Evolutionary conservation across 2,113 vertebrate species (phyloP), one percentile per base, ranked within the genome.

Genomic region (Alectura lathami): DNA sequence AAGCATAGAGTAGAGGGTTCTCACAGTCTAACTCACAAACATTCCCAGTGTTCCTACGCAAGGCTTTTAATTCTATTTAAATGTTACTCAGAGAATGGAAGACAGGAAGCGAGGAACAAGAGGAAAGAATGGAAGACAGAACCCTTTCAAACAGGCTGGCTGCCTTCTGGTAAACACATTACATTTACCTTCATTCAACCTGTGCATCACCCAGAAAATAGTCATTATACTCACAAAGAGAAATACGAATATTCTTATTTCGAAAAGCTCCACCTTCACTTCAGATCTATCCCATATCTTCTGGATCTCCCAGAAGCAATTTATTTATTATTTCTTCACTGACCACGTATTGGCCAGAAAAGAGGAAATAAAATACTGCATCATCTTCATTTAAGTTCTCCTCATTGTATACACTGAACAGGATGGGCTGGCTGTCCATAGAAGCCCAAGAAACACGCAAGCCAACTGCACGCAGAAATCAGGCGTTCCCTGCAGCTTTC

Each of bases 1-100:
- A 68, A 84, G 60, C 2, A 29, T 47, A 92, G 90, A 96, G 92
- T 27, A 63, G n/a, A n/a, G n/a, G 88, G 53, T 96, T 97, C 95
- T 96, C 88, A 95, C 77, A 78, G 85, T 50, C 69, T 38, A 89
- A 89, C 90, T 95, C 83, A 64, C 51, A 94, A 92, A 89, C 76
- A 93, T 95, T 96, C 96, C 84, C 77, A 96, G 82, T 30, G 96
- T 96, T 96, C 96, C 77, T 13, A 20, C 42, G 32, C 67, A 93
- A 97, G 88, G 66, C 75, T 93, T 91, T 92, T 89, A 94, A 89
- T 60, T 96, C 86, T 90, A 72, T 91, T 93, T 91, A 50, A 83
- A 95, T 22, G 38, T 53, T 91, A 56, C 10, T 47, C 51, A 23
- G 21, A 89, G 63, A 83, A 73, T 36, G 53, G 29, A 92, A 11